These are phyloP conservation scores for Augiades crinisus DNA, from an alignment of 2,888 invertebrate species.

Conservation along the genomic window DNA sequence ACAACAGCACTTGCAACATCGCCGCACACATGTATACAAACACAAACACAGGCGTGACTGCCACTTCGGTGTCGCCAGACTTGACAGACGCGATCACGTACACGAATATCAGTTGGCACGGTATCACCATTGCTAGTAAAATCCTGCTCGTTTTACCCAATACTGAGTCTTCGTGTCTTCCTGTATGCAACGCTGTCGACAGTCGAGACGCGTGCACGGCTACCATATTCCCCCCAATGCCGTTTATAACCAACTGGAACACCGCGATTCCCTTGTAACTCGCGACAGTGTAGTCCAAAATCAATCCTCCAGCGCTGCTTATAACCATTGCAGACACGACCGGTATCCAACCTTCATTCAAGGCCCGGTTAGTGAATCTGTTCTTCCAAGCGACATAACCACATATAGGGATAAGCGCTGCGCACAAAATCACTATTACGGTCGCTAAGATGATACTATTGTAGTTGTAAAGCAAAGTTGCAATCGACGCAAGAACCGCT, in stretches of 20 bases:
- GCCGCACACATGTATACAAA: conserved; percentile 88
- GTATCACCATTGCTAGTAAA: conserved; percentile 90
- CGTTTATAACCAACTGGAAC: conserved; percentile 95
- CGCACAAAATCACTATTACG: conserved; percentile 83
- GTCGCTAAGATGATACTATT: conserved; percentile 82
- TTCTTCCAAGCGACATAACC: conserved; percentile 90
- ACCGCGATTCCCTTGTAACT: conserved; percentile 93
- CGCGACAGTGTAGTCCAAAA: conserved; percentile 91
- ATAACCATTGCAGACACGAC: conserved; percentile 96
- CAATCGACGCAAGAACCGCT: conserved; percentile 90
- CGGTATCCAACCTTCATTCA: conserved; percentile 94
- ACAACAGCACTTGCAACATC: conserved; percentile 83
- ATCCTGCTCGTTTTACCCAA: conserved; percentile 87
- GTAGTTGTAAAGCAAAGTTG: conserved; percentile 83
- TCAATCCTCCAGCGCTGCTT: conserved; percentile 93
- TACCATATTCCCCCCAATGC: conserved; percentile 95
- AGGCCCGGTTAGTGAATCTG: conserved; percentile 89
- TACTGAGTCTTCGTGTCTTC: conserved; percentile 75
- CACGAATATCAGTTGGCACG: conserved; percentile 94
- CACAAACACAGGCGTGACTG: conserved; percentile 90
- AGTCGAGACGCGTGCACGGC: conserved; percentile 95
- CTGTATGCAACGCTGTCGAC: conserved; percentile 90
- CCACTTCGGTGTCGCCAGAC: conserved; percentile 87
- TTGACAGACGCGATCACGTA: conserved; percentile 91
- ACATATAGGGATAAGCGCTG: conserved; percentile 90